phyloP scores from a whole-genome alignment of 2,113 vertebrate species.

The Gambusia holbrooki region DNA sequence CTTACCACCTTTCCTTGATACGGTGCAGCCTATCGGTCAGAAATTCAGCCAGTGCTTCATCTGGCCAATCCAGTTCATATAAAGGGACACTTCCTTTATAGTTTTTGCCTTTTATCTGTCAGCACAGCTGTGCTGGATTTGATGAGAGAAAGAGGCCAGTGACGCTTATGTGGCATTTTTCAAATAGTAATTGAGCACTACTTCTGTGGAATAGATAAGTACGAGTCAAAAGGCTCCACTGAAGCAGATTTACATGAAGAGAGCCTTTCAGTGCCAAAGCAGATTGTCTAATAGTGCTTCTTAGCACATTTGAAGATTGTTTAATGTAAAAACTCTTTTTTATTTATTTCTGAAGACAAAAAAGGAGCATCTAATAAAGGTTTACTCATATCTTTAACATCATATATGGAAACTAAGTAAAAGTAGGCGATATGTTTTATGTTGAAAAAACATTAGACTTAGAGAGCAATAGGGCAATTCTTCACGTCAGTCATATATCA shows the following conservation, averaged over 20 bases:
- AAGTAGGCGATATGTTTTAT: slow-evolving; percentile 4
- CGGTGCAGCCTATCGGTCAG: slow-evolving; percentile 33
- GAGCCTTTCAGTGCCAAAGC: slow-evolving; percentile 49
- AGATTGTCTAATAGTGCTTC: slow-evolving; percentile 34
- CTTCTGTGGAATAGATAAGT: slow-evolving; percentile 63
- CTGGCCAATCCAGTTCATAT: slow-evolving; percentile 30
- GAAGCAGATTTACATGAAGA: slow-evolving; percentile 45
- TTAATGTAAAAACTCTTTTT: slow-evolving; percentile 23
- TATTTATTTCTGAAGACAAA: slow-evolving; percentile 13
- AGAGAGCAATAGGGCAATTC: neutral
- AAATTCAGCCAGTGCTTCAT: slow-evolving; percentile 41
- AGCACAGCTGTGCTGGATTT: slow-evolving; percentile 63
- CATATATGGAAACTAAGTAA: slow-evolving; percentile 12
- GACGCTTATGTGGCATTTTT: slow-evolving; percentile 63
- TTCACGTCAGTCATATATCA: neutral
- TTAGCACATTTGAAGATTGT: slow-evolving; percentile 25
- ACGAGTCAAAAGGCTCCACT: slow-evolving; percentile 45
- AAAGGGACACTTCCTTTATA: slow-evolving; percentile 59
- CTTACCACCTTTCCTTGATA: slow-evolving; percentile 24
- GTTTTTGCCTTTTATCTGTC: slow-evolving; percentile 56
- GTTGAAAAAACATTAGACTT: slow-evolving; percentile 18
- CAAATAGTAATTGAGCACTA: slow-evolving; percentile 58
- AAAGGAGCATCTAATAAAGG: slow-evolving; percentile 5
- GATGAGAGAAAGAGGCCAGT: slow-evolving; percentile 51
- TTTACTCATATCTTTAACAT: slow-evolving; percentile 7